Evolutionary conservation across 2,888 invertebrate species (phyloP).

Genomic region (Lamellibrachia columna): DNA sequence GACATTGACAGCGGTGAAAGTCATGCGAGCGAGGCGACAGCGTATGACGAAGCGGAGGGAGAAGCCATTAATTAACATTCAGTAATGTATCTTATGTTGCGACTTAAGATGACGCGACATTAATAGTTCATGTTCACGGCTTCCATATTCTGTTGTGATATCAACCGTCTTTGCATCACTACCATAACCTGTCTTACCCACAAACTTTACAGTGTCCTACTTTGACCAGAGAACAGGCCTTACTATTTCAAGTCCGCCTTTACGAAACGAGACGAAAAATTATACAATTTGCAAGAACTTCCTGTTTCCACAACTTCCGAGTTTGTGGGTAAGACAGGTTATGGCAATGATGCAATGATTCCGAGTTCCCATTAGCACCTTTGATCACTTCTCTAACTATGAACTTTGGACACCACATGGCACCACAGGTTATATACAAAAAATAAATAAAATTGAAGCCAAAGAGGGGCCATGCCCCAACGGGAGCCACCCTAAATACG

Average conservation of each 20-base stretch:
- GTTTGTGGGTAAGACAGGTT: no score
- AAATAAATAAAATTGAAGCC: no score
- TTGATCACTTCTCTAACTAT: background rate
- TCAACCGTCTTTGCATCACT: background rate
- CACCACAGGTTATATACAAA: background rate
- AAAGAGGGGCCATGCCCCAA: no score
- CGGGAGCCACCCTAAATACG: no score
- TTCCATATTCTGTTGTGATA: background rate
- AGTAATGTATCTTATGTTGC: background rate
- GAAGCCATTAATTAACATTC: background rate
- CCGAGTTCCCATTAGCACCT: background rate
- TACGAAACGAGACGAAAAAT: no score
- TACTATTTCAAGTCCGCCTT: no score
- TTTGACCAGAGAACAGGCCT: no score
- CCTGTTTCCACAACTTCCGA: no score
- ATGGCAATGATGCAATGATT: background rate
- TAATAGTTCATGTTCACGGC: background rate
- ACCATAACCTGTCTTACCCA: no score
- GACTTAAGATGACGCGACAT: background rate
- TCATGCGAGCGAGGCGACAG: constrained; percentile 6
- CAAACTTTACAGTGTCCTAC: background rate
- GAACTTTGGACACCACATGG: background rate
- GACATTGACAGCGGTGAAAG: background rate
- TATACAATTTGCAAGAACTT: no score
- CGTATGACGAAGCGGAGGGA: background rate